Base-by-base conservation (phyloP, 2,888 invertebrate genomes). In the Dicyrtomina minuta region DNA sequence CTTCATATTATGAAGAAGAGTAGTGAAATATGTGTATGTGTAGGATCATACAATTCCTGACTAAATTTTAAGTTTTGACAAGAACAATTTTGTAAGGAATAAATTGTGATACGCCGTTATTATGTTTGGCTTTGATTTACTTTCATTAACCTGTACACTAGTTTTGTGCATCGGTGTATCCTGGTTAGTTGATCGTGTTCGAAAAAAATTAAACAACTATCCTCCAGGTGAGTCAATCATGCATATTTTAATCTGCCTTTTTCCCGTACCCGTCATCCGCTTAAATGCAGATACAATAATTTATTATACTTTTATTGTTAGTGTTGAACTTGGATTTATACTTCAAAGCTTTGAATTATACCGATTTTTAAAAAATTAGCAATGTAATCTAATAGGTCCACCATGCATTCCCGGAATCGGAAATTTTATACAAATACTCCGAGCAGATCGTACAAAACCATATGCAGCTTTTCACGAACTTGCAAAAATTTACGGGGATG, bases 391-490 rank as follows among this genome's bases (percentile, higher is more conserved):
- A 15, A 12, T 10, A 66, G 66, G 66, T 33, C 66, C 66, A n/a
- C 15, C 27, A 1, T 15, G n/a, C n/a, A 10, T 66, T 12, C 66
- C 66, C 5, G 17, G 26, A 2, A 59, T 66, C 15, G 66, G 66
- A 4, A 66, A 59, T 20, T 46, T 66, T 3, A 15, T 49, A 3
- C 26, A 58, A 49, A 56, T 66, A 6, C 17, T 49, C 15, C 17
- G 24, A 17, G 20, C 22, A 12, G 59, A 66, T 49, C 13, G 20
- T 13, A 46, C 58, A 27, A 59, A 66, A 43, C 66, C 66, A 2
- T 66, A 66, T 27, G 43, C 26, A n/a, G 66, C 66, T 1, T 15
- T 66, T 1, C 58, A 59, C 17, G 1, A 41, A 20, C 15, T 61
- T 44, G 44, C 61, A 17, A 20, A 46, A 17, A 61, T 22, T 5